Conservation (phyloP, 2,888 invertebrate species). For the Augochlorella aurata region DNA sequence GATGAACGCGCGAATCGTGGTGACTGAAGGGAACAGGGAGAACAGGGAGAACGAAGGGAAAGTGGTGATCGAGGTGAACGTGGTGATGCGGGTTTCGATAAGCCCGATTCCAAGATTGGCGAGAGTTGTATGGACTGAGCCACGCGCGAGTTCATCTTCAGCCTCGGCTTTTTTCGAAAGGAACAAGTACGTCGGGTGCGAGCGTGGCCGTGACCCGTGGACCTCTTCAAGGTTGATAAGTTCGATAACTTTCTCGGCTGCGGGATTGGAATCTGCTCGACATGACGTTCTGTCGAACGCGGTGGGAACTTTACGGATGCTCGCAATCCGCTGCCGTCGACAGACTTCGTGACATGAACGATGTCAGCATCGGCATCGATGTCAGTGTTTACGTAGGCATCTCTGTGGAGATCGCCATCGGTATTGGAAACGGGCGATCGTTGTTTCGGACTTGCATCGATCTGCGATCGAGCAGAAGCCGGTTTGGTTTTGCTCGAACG, state of each 20-base stretch:
- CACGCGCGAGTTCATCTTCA: constrained; percentile 76
- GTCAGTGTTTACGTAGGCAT: not conserved
- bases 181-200: constrained; percentile 44
- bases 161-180: constrained; percentile 75
- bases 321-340: not conserved
- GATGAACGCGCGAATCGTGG: constrained; percentile 47
- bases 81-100: constrained; percentile 88
- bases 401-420: not conserved
- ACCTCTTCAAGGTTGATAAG: not conserved
- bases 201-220: not conserved
- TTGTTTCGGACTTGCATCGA: not conserved
- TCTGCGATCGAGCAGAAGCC: not conserved
- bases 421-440: not conserved
- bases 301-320: constrained; percentile 13
- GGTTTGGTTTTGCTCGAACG: not conserved
- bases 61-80: constrained; percentile 77
- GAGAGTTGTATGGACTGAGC: constrained; percentile 83
- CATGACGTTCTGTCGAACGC: not conserved
- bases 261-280: not conserved
- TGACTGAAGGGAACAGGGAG: constrained; percentile 52
- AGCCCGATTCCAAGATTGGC: constrained; percentile 88
- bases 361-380: not conserved
- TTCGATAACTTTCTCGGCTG: constrained; percentile 10
- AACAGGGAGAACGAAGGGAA: not conserved
- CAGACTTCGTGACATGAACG: not conserved